Conservation (phyloP, 2,888 invertebrate genomes). For the Polydrusus pterygomalis region DNA sequence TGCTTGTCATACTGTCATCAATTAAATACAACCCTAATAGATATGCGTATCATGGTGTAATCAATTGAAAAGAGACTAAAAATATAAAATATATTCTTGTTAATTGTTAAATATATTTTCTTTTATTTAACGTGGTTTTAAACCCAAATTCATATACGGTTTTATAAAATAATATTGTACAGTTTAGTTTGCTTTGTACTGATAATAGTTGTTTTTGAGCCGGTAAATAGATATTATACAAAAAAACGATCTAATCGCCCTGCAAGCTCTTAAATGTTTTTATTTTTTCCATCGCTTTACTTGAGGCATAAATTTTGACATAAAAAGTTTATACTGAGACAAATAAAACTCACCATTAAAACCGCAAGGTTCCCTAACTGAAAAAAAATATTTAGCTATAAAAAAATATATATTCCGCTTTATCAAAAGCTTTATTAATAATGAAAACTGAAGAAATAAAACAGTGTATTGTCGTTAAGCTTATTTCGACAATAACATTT, state of each 20-base stretch:
- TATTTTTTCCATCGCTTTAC: slow-evolving; percentile 50
- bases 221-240: not conserved
- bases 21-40: no score
- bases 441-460: slow-evolving; percentile 67
- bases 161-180: no score
- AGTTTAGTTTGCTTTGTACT: not conserved
- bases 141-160: no score
- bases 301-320: slow-evolving; percentile 45
- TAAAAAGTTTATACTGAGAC: slow-evolving; percentile 44
- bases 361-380: slow-evolving; percentile 39
- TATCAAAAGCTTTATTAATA: slow-evolving; percentile 67
- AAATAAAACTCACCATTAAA: slow-evolving; percentile 52
- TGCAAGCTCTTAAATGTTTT: slow-evolving; percentile 18
- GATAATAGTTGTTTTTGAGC: not conserved
- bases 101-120: no score
- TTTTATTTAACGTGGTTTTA: no score
- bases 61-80: no score
- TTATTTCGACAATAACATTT: slow-evolving; percentile 64
- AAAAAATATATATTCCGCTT: slow-evolving; percentile 62
- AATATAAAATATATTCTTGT: no score
- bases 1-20: no score
- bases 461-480: slow-evolving; percentile 63
- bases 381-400: slow-evolving; percentile 51
- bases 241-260: slow-evolving; percentile 21
- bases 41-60: not conserved